These are phyloP conservation scores for Caenorhabditis afra DNA, from an alignment of 2,888 invertebrate genomes.

Conservation along the genomic window DNA sequence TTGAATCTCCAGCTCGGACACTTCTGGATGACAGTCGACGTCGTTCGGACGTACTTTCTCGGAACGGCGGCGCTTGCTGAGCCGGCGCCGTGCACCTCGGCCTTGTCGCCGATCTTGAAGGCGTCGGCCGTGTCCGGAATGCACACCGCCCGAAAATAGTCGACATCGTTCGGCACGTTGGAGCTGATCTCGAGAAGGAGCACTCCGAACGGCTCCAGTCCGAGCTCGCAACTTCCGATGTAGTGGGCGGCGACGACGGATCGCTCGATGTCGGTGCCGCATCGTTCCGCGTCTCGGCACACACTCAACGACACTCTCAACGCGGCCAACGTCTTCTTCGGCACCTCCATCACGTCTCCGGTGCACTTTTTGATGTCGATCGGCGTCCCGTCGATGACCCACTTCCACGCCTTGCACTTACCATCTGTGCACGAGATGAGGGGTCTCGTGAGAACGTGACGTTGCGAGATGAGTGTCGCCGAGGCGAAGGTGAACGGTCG, in stretches of 20 bases:
- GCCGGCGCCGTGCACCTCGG: not conserved
- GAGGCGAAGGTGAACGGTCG: not conserved
- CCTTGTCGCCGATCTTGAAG: not conserved
- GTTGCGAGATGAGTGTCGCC: conserved; percentile 7
- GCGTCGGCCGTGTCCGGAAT: not conserved
- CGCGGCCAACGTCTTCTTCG: not conserved
- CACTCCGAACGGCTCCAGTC: conserved; percentile 4
- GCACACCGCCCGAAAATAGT: conserved; percentile 12
- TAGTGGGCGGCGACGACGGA: conserved; percentile 10
- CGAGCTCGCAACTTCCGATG: conserved; percentile 15
- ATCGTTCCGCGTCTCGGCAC: conserved; percentile 1
- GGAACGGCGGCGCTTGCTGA: too few relatives aligned
- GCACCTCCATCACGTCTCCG: conserved; percentile 12
- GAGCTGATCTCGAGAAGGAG: conserved; percentile 19
- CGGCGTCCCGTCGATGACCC: not conserved
- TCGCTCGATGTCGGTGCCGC: conserved; percentile 9
- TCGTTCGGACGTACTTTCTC: too few relatives aligned
- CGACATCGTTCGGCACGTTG: conserved; percentile 2
- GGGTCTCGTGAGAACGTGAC: conserved; percentile 6
- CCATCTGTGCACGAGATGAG: not conserved
- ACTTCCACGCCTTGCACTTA: conserved; percentile 3
- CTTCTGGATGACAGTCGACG: not conserved
- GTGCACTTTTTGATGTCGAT: conserved; percentile 4
- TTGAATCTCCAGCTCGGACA: not conserved
- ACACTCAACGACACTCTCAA: not conserved